Evolutionary conservation across 2,797 vertebrate genomes (phyloP), one percentile per base, ranked within the genome.

Genomic region (Adelosebastes latens): DNA sequence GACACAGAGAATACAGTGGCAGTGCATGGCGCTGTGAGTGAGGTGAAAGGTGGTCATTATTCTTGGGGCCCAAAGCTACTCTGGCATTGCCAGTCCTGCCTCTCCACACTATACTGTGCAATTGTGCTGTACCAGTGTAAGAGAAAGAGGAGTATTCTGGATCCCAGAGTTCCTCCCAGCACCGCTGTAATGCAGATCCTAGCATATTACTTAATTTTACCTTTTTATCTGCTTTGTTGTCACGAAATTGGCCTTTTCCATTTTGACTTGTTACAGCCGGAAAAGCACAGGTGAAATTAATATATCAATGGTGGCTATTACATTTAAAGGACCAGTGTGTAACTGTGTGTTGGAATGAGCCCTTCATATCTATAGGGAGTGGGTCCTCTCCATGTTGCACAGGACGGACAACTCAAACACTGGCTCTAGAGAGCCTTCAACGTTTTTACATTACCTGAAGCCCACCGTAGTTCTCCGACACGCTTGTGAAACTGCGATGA

Each of bases 21-120:
- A 70, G 69, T 55, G 74, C 56, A 71, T 12, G 58, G 34, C 4
- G 56, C 64, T 67, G 67, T 22, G 11, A 79, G 74, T 11, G 68
- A 78, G 74, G 72, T 80, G 80, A 87, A 87, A 87, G 72, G 82
- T 85, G 81, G 68, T 78, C 73, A 84, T 86, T 87, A 78, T 65
- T 83, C 71, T 59, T 60, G 27, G 55, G 62, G 65, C 22, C 67
- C 42, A 72, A 53, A 79, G 65, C 61, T 49, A 25, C 76, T 66
- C 52, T 71, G 29, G 65, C 20, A 55, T 68, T 76, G 32, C 61
- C 49, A 63, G 20, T 39, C 36, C 67, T 74, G 66, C 42, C 66
- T 80, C 58, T 42, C 36, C 62, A 49, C 39, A 58, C 56, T n/a
- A 22, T 11, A 20, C 46, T 60, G 22, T 55, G 56, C 58, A 63